Conservation (phyloP, 1,140 invertebrate species). For the Telenomus remus region DNA sequence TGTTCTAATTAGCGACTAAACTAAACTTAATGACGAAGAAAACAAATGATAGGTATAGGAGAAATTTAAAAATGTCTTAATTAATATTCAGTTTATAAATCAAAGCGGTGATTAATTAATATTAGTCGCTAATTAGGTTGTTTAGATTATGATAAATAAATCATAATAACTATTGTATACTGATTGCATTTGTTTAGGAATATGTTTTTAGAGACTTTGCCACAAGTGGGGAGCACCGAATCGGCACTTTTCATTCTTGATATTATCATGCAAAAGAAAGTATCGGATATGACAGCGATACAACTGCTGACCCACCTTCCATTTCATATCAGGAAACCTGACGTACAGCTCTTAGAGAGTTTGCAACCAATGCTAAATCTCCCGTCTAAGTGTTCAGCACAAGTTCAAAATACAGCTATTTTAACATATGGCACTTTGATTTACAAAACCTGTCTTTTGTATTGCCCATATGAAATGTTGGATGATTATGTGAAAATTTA, state of each 20-base stretch:
- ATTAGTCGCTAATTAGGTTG: no score
- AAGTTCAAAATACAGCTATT: constrained; percentile 81
- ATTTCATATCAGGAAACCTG: constrained; percentile 77
- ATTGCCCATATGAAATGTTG: constrained; percentile 79
- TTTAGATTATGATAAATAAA: no score
- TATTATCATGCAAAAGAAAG: constrained; percentile 78
- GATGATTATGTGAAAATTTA: constrained; percentile 83
- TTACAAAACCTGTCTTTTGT: constrained; percentile 78
- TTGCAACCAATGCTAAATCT: constrained; percentile 76
- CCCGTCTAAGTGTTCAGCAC: constrained; percentile 66
- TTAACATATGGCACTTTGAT: constrained; percentile 83
- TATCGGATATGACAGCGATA: constrained; percentile 77
- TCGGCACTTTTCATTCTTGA: constrained; percentile 80
- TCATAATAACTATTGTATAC: no score
- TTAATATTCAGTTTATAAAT: no score
- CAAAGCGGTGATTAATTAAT: no score
- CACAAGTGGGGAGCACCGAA: constrained; percentile 80
- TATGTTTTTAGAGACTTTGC: constrained; percentile 84
- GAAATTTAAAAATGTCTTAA: no score
- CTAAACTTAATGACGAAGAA: no score
- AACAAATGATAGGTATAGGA: no score
- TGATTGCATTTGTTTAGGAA: constrained; percentile 74
- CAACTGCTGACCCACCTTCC: constrained; percentile 78
- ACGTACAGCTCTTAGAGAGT: constrained; percentile 75
- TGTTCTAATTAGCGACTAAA: no score